Percentiles rank a stretch among this genome's conserved stretches.
These are phyloP conservation scores for Micrastur ruficollis DNA, from an alignment of 2,797 vertebrate genomes.

Conservation along the genomic window DNA sequence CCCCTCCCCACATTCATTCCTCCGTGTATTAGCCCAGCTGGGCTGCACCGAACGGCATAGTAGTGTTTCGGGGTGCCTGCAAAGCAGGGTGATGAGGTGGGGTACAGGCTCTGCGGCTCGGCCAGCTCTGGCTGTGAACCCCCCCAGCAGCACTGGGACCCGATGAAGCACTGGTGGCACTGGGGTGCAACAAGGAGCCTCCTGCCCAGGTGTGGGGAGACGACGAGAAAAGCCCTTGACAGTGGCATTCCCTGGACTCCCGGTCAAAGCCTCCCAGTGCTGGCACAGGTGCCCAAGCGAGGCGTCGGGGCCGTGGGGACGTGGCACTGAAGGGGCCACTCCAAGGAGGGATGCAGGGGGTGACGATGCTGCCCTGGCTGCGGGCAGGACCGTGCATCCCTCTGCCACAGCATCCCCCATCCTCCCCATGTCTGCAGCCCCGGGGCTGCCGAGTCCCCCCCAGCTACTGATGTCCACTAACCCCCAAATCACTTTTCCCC, in stretches of 20 bases:
- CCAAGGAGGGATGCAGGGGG: background rate
- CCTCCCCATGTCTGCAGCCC: background rate
- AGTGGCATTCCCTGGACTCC: rapidly evolving
- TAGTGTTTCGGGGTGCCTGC: background rate
- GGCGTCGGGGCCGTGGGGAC: background rate
- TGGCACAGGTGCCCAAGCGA: rapidly evolving
- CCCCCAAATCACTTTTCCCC: constrained; percentile 59
- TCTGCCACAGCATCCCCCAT: background rate
- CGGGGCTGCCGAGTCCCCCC: background rate
- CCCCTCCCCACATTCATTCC: background rate
- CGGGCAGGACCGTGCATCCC: background rate
- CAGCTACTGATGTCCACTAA: constrained; percentile 6
- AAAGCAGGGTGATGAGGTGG: background rate
- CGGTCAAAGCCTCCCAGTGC: rapidly evolving
- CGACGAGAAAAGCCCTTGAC: rapidly evolving
- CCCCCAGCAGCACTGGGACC: background rate
- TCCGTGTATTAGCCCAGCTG: rapidly evolving
- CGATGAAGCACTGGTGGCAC: rapidly evolving
- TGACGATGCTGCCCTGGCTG: background rate
- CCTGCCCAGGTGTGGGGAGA: background rate
- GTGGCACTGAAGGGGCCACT: rapidly evolving
- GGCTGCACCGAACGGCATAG: rapidly evolving
- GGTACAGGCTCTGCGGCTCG: background rate
- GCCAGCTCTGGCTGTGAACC: background rate
- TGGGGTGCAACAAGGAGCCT: background rate